Percentiles rank a stretch among this genome's conserved stretches.
Evolutionary conservation across 2,797 vertebrate genomes (phyloP).

Genomic region (Microctenopoma steveboyesi): DNA sequence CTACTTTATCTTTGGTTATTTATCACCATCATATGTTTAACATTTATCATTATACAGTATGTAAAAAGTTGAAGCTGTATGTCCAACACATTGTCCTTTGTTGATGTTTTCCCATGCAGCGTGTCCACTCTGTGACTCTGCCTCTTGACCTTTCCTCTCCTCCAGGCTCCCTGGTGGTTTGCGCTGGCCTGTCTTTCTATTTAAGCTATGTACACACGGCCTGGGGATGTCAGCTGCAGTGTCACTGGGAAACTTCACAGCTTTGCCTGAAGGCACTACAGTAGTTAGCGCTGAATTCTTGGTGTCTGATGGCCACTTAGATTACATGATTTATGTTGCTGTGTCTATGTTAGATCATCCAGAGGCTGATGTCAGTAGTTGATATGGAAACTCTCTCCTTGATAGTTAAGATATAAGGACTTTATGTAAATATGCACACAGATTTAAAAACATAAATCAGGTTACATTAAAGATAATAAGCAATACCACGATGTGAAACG

Average conservation of each 20-base stretch:
- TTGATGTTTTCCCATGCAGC: slow-evolving; percentile 65
- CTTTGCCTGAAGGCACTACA: slow-evolving; percentile 35
- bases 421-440: background rate
- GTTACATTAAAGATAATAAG: background rate
- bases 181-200: slow-evolving; percentile 47
- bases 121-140: slow-evolving; percentile 56
- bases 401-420: background rate
- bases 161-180: slow-evolving; percentile 59
- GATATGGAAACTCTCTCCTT: background rate
- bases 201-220: slow-evolving; percentile 43
- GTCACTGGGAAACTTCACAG: slow-evolving; percentile 62
- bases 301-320: slow-evolving; percentile 7
- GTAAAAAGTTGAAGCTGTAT: background rate
- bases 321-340: slow-evolving; percentile 29
- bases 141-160: slow-evolving; percentile 63
- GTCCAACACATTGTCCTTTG: background rate
- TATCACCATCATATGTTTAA: slow-evolving; percentile 4
- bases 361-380: background rate
- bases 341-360: background rate
- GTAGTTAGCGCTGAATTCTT: slow-evolving; percentile 25
- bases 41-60: background rate
- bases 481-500: background rate
- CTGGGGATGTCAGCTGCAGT: slow-evolving; percentile 63
- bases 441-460: background rate
- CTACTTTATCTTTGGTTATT: background rate